phyloP scores from a whole-genome alignment of 1,140 invertebrate genomes.

The Solenopsis invicta region DNA sequence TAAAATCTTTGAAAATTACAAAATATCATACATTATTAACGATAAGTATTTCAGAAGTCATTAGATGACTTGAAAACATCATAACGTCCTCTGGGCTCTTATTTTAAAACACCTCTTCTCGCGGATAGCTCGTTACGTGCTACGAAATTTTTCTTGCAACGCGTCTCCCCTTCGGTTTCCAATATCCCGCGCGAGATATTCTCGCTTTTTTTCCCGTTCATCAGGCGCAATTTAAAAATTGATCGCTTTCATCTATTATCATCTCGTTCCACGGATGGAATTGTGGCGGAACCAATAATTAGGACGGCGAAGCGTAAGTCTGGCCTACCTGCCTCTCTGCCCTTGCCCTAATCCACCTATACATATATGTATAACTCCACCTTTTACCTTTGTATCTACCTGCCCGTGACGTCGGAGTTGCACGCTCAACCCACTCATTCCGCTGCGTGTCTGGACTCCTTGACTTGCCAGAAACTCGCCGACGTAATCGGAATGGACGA shows the following conservation, averaged over 20 bases:
- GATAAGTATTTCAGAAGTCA: not conserved
- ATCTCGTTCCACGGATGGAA: constrained; percentile 79
- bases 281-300: constrained; percentile 81
- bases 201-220: constrained; percentile 74
- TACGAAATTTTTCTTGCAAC: constrained; percentile 42
- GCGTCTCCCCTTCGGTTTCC: not conserved
- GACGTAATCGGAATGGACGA: constrained; percentile 43
- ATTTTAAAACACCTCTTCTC: constrained; percentile 9
- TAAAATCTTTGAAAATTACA: not conserved
- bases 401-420: constrained; percentile 43
- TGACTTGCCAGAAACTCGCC: constrained; percentile 54
- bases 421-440: constrained; percentile 68
- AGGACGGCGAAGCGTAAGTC: constrained; percentile 69
- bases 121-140: constrained; percentile 10
- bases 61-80: not conserved
- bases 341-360: constrained; percentile 65
- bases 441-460: constrained; percentile 36
- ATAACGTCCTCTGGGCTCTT: not conserved
- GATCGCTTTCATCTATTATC: constrained; percentile 84
- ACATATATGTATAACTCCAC: constrained; percentile 31
- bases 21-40: not conserved
- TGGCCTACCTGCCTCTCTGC: constrained; percentile 58
- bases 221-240: constrained; percentile 77
- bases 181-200: constrained; percentile 61
- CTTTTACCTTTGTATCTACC: constrained; percentile 68